Base-by-base conservation (phyloP, 2,888 invertebrate genomes). In the Euphydryas editha region DNA sequence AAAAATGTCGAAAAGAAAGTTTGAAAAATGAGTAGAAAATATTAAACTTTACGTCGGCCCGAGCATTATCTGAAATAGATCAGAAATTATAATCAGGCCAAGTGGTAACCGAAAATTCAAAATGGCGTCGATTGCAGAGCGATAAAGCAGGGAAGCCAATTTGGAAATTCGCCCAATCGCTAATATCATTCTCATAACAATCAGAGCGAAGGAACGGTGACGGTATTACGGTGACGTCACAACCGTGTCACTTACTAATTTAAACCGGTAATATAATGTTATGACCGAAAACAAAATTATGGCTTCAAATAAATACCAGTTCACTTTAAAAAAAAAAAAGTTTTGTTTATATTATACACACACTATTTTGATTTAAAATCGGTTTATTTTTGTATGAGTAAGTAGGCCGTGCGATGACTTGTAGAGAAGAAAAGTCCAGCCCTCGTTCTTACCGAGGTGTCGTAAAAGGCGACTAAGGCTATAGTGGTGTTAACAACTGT, bases 101-200 rank as follows among this genome's bases (percentile, higher is more conserved):
- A 73, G 72, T 71, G 54, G 65, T 64, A 64, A 61, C 59, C 49
- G 66, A 69, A 65, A 70, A 68, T 67, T 63, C 68, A 69, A 72
- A 72, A 68, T 68, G 69, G 70, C 72, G 71, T 65, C 71, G 70
- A 68, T 68, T 67, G 65, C 69, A 64, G 62, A n/a, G 69, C 71
- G 74, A 75, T 73, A 72, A 72, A 75, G 67, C 68, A 69, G 70
- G 44, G 66, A 60, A 60, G 63, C 71, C 74, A 65, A 73, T 72
- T 75, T 75, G 75, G 75, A 73, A 67, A 37, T 62, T 42, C 69
- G 73, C 75, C 75, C 73, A 75, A 74, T 71, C 68, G 73, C 72
- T 70, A 65, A 70, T 68, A 68, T 56, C 70, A n/a, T 47, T 65
- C 70, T 65, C 70, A 70, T 68, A 68, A 65, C 65, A 68, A 65